Evolutionary conservation across 1,140 invertebrate genomes (phyloP).

Genomic region (Phthorimaea operculella): DNA sequence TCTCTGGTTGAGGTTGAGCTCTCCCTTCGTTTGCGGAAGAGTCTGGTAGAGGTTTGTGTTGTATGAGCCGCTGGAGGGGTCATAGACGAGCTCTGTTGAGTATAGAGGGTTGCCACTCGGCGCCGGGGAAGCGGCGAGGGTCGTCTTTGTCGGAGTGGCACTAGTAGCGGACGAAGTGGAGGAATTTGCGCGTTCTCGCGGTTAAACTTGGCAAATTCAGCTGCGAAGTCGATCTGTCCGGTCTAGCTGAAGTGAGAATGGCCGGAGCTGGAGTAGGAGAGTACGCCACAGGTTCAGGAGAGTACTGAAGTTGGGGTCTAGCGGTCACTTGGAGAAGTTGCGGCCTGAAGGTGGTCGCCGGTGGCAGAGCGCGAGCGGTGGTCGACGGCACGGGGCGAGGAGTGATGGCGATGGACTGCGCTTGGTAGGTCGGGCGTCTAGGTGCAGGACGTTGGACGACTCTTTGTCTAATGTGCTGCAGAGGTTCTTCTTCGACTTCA

Average conservation of each 20-base stretch:
- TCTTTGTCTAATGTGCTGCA: conserved; percentile 63
- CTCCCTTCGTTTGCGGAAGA: conserved; percentile 77
- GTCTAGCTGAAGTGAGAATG: conserved; percentile 44
- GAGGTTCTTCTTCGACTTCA: conserved; percentile 67
- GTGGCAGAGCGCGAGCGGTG: conserved; percentile 72
- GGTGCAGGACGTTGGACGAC: conserved; percentile 55
- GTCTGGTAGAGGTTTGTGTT: conserved; percentile 82
- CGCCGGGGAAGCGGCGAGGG: conserved; percentile 39
- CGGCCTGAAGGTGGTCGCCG: conserved; percentile 74
- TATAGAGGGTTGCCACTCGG: conserved; percentile 73
- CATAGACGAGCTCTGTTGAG: conserved; percentile 80
- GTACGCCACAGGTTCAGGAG: conserved; percentile 62
- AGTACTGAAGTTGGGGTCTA: conserved; percentile 70
- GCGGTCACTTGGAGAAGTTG: conserved; percentile 72
- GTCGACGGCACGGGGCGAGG: conserved; percentile 72
- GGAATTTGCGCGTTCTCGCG: conserved; percentile 75
- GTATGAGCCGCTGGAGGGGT: conserved; percentile 82
- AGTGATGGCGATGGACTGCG: conserved; percentile 68
- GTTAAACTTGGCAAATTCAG: conserved; percentile 81
- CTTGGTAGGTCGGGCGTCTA: conserved; percentile 59
- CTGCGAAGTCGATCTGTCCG: conserved; percentile 75
- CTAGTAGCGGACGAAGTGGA: conserved; percentile 54
- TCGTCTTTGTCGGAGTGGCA: conserved; percentile 44
- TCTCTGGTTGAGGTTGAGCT: conserved; percentile 76
- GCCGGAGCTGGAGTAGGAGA: conserved; percentile 51